Base-by-base conservation (phyloP, 2,797 vertebrate species). In the Natrix natrix region DNA sequence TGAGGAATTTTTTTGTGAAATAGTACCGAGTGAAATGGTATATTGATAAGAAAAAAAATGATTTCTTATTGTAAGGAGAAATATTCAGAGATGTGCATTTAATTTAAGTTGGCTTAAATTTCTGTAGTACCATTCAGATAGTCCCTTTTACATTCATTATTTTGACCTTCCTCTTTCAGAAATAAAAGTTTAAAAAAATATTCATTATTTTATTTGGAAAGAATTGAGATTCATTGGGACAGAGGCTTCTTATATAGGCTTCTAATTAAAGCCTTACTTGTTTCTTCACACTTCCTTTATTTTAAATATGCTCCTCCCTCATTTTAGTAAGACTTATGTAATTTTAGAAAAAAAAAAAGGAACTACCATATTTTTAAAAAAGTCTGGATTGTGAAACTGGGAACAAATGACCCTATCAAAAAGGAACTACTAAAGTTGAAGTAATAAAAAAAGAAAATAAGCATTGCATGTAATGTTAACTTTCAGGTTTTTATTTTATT, bases 401-500 rank as follows among this genome's bases (percentile, higher is more conserved):
- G 66, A 86, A 43, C 26, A 59, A 22, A 17, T 43, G 74, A 32
- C 20, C 63, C 86, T 93, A 83, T 86, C 20, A 11, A 88, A 91
- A 32, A 91, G 94, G 60, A 91, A 91, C 8, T 93, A 43, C 16
- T 63, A 60, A 63, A 89, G n/a, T 83, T 83, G 6, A 90, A n/a
- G 24, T 66, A 54, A 86, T 48, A 43, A 78, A 43, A 66, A 74
- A 66, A 66, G 63, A 66, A 74, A 32, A 74, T 74, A 74, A 74
- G 24, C 43, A 66, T 55, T 91, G 26, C 69, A 90, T 92, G 0
- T 94, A 94, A 88, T 93, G 91, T 91, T 96, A 8, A 92, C 60
- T 95, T 95, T 92, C 90, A 94, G 94, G 86, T 95, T 92, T 89
- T 95, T 94, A 88, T 59, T 93, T 94, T 95, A 94, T 63, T 93